Evolutionary conservation across 1,140 invertebrate genomes (phyloP).

Genomic region (Uloborus diversus): DNA sequence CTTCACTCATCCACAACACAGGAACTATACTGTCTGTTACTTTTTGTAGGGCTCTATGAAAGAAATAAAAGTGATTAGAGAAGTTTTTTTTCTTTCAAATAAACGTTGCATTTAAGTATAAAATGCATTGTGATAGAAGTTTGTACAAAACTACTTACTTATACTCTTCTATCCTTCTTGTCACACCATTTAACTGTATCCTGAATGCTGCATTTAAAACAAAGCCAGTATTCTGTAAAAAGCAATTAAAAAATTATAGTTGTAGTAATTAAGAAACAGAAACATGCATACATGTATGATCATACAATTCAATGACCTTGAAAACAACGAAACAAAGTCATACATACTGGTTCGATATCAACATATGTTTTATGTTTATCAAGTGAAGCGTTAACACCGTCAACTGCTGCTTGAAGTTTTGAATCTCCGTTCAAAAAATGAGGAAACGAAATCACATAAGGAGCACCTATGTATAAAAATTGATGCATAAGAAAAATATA

Average conservation of each 20-base stretch:
- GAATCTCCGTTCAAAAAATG: conserved; percentile 76
- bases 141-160: conserved; percentile 7
- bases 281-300: not conserved
- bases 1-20: conserved; percentile 50
- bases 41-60: conserved; percentile 6
- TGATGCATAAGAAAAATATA: not conserved
- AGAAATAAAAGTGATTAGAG: not conserved
- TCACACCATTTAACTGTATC: conserved; percentile 36
- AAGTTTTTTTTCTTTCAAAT: too few species aligned
- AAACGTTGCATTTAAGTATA: too few species aligned
- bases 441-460: conserved; percentile 80
- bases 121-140: not conserved
- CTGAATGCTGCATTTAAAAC: conserved; percentile 38
- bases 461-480: conserved; percentile 61
- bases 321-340: too few species aligned
- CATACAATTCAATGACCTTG: too few species aligned
- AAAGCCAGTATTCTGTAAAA: conserved; percentile 35
- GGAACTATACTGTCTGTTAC: conserved; percentile 33
- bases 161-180: not conserved
- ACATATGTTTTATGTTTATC: conserved; percentile 63
- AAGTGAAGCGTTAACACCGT: conserved; percentile 59
- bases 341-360: conserved; percentile 70
- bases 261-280: too few species aligned
- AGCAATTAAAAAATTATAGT: not conserved
- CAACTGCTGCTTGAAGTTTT: conserved; percentile 31